phyloP scores from a whole-genome alignment of 2,888 invertebrate species.

The Amphipyra berbera region DNA sequence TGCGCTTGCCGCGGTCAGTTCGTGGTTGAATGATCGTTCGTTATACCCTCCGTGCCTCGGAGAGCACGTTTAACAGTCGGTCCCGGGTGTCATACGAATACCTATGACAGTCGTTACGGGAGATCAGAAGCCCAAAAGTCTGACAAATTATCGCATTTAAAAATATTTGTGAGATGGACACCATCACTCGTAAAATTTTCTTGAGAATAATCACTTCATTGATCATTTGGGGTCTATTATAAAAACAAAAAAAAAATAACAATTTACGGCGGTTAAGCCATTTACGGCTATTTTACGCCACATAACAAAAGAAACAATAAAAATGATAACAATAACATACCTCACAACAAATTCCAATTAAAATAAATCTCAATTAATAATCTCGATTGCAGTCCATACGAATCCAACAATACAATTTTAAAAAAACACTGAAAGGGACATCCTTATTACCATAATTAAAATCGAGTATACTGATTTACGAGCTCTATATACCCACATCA shows the following conservation, averaged over 20 bases:
- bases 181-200: too few relatives aligned
- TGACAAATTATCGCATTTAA: too few relatives aligned
- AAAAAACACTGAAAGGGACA: constrained; percentile 72
- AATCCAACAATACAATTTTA: constrained; percentile 66
- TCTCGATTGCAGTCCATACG: constrained; percentile 50
- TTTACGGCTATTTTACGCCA: constrained; percentile 34
- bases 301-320: constrained; percentile 30
- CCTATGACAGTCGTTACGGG: too few relatives aligned
- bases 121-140: too few relatives aligned
- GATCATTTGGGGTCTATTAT: too few relatives aligned
- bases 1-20: too few relatives aligned
- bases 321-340: constrained; percentile 35
- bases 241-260: constrained; percentile 30
- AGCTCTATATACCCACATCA: constrained; percentile 77
- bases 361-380: constrained; percentile 55
- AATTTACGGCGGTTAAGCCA: constrained; percentile 19
- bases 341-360: constrained; percentile 52
- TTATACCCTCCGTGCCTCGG: too few relatives aligned
- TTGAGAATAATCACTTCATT: too few relatives aligned
- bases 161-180: too few relatives aligned
- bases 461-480: constrained; percentile 77
- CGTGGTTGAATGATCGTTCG: too few relatives aligned
- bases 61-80: too few relatives aligned
- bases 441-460: constrained; percentile 81
- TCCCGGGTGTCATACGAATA: too few relatives aligned